Evolutionary conservation across 2,888 invertebrate species (phyloP).

Genomic region (Parnassius mnemosyne): DNA sequence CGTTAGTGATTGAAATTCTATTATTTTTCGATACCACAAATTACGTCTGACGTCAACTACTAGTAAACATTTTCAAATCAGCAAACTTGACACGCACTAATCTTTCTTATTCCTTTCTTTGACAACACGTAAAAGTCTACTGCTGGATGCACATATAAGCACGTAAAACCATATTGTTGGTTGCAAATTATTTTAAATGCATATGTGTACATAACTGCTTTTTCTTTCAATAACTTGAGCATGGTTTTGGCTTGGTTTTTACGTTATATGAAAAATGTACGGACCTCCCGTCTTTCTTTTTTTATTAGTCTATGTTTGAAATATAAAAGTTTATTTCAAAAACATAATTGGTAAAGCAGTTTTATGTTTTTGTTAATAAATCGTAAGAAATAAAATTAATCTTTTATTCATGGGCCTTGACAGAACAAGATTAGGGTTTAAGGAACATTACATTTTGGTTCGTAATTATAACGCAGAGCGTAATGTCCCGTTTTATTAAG

Average conservation of each 20-base stretch:
- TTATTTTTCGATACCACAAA: conserved; percentile 47
- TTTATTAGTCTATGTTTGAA: conserved; percentile 3
- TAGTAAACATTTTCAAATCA: no score
- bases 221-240: no score
- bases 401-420: conserved; percentile 25
- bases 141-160: no score
- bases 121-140: no score
- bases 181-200: no score
- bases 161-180: no score
- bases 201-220: no score
- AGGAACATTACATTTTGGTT: conserved; percentile 12
- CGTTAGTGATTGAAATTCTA: conserved; percentile 54
- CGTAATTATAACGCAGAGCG: conserved; percentile 11
- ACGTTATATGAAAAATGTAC: no score
- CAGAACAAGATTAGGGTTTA: conserved; percentile 23
- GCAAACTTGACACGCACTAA: no score
- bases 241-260: no score
- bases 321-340: conserved; percentile 15
- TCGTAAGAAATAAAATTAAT: conserved; percentile 16
- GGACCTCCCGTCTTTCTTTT: no score
- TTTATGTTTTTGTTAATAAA: conserved; percentile 15
- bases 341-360: conserved; percentile 20
- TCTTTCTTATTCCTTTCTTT: no score
- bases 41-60: conserved; percentile 32
- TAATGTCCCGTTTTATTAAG: conserved; percentile 8